Conservation (phyloP, 2,888 invertebrate genomes). For the Halictus quadricinctus region DNA sequence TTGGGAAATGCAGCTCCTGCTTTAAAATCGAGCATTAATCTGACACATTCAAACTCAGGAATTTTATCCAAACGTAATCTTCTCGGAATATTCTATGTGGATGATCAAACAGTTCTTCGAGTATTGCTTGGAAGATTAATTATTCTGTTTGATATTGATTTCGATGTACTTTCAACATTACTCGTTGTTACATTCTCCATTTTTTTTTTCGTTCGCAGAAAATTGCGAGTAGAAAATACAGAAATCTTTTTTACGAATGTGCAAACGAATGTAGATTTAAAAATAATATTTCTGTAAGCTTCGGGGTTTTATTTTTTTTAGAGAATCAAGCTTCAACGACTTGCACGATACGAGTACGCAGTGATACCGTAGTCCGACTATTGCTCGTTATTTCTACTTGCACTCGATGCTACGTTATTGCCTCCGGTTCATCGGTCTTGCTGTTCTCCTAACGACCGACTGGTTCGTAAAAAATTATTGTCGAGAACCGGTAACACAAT, state of each 20-base stretch:
- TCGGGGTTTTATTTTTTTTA: too few species aligned
- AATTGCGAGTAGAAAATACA: too few species aligned
- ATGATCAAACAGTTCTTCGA: too few species aligned
- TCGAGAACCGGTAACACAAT: background rate
- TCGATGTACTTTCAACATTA: too few species aligned
- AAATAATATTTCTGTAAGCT: background rate
- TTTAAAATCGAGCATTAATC: background rate
- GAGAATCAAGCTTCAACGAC: background rate
- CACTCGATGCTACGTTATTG: background rate
- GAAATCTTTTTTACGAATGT: background rate
- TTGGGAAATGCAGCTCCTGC: background rate
- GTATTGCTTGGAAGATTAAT: too few species aligned
- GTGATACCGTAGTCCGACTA: background rate
- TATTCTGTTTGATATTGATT: too few species aligned
- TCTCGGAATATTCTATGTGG: too few species aligned
- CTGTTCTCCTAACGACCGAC: background rate
- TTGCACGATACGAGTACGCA: background rate
- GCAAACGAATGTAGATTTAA: background rate
- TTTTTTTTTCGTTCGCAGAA: too few species aligned
- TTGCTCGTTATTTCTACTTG: slow-evolving; percentile 2
- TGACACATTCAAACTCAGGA: background rate
- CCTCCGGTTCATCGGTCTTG: background rate
- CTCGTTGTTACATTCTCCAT: too few species aligned
- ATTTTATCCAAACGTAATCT: too few species aligned
- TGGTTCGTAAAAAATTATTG: slow-evolving; percentile 11